Evolutionary conservation across 1,140 invertebrate genomes (phyloP), one percentile per base, ranked within the genome.

Genomic region (Bursaphelenchus mucronatus): DNA sequence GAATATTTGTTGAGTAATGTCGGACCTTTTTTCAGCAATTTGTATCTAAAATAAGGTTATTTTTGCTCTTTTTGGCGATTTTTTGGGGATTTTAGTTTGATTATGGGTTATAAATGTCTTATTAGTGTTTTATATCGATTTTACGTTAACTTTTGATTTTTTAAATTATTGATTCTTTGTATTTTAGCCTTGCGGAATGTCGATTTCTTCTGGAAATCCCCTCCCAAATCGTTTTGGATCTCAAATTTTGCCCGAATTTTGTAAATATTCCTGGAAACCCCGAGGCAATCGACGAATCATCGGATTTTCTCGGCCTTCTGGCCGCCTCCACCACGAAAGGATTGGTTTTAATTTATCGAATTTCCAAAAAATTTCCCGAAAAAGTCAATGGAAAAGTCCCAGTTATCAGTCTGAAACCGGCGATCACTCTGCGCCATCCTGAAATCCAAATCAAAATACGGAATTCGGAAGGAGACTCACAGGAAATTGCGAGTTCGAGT

Each of bases 131-230:
- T n/a, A n/a, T n/a, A n/a, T n/a, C n/a, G n/a, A n/a, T n/a, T n/a
- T n/a, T n/a, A n/a, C n/a, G n/a, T n/a, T n/a, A n/a, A n/a, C n/a
- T n/a, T n/a, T n/a, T n/a, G n/a, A n/a, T n/a, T n/a, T n/a, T n/a
- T n/a, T n/a, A n/a, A n/a, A n/a, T n/a, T n/a, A n/a, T n/a, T n/a
- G 8, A 49, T 9, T n/a, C 40, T 8, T 8, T 44, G 30, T 17
- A 46, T 17, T 10, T 50, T 8, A 10, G 8, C 13, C 11, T 8
- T n/a, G 40, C 56, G 8, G n/a, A 54, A 8, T 58, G 56, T 54
- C 8, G 17, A 9, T 50, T 58, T 54, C 21, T 58, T n/a, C 21
- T 58, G 8, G 56, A 58, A 44, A 54, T 58, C n/a, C 56, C 56
- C 11, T 8, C 11, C 30, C 8, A 8, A 8, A 46, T 15, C 8